These are phyloP conservation scores for Ptyas mucosa DNA, from an alignment of 2,113 vertebrate genomes.

Conservation along the genomic window DNA sequence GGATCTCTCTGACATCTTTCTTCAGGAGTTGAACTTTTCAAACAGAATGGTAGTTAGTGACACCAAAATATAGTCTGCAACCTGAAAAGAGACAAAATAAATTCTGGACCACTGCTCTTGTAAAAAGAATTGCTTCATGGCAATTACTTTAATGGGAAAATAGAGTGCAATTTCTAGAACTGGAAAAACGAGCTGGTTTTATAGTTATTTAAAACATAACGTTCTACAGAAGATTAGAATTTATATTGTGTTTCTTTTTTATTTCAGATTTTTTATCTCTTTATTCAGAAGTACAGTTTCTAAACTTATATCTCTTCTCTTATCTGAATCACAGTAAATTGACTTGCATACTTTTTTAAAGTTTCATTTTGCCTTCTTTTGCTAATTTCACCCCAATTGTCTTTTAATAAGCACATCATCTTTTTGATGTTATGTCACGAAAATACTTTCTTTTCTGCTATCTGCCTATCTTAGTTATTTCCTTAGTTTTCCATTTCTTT, in stretches of 20 bases:
- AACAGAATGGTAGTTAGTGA: conserved; percentile 25
- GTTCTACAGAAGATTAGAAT: conserved; percentile 36
- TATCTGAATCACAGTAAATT: background rate
- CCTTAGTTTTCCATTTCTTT: background rate
- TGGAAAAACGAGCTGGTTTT: background rate
- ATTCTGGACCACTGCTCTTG: background rate
- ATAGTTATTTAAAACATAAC: conserved; percentile 34
- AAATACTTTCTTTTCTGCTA: background rate
- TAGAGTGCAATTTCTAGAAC: background rate
- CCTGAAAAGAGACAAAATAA: conserved; percentile 30
- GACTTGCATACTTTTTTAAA: background rate
- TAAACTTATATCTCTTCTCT: background rate
- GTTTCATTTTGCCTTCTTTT: background rate
- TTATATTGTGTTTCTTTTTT: conserved; percentile 27
- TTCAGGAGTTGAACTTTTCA: conserved; percentile 30
- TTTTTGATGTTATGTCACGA: background rate
- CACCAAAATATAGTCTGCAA: conserved; percentile 1
- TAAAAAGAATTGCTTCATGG: background rate
- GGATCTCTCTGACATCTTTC: conserved; percentile 34
- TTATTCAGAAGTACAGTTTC: conserved; percentile 12
- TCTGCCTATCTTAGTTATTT: background rate
- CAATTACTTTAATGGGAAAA: background rate
- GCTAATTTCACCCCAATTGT: background rate
- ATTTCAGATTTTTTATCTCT: conserved; percentile 8
- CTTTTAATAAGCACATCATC: background rate